Percentiles rank a stretch among this genome's conserved stretches.
Conservation (phyloP, 2,888 invertebrate genomes). For the Phytoseiulus persimilis region DNA sequence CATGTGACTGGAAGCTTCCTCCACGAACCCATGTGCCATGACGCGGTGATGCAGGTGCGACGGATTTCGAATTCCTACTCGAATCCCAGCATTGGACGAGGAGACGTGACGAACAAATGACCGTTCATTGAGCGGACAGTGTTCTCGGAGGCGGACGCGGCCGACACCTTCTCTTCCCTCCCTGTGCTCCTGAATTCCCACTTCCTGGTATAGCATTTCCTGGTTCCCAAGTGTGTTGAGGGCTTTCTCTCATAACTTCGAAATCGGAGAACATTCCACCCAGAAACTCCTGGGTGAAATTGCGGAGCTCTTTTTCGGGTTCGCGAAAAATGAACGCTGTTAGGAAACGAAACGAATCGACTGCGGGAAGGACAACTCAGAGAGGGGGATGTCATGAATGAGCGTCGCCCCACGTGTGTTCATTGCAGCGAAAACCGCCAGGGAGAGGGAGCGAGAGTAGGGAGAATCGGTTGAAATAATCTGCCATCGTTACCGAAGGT, state of each 20-base stretch:
- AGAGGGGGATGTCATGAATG: background rate
- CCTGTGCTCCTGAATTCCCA: slow-evolving; percentile 40
- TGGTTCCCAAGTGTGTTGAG: slow-evolving; percentile 16
- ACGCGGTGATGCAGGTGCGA: background rate
- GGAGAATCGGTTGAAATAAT: slow-evolving; percentile 15
- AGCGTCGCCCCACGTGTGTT: background rate
- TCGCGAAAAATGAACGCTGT: too few relatives aligned
- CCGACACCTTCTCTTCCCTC: slow-evolving; percentile 39
- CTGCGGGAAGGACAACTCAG: background rate
- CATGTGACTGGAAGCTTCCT: background rate
- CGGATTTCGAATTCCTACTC: background rate
- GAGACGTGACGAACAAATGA: background rate
- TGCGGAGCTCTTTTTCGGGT: too few relatives aligned
- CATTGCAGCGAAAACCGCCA: slow-evolving; percentile 13
- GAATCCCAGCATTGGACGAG: background rate
- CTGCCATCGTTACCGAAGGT: slow-evolving; percentile 18
- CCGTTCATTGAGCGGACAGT: slow-evolving; percentile 8
- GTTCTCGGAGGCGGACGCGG: slow-evolving; percentile 7
- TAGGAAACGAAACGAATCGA: background rate
- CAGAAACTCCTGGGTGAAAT: too few relatives aligned
- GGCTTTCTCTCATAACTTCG: background rate
- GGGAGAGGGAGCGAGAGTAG: slow-evolving; percentile 32
- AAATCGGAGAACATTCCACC: too few relatives aligned
- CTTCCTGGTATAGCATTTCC: too few relatives aligned
- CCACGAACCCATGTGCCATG: background rate